These are phyloP conservation scores for Pseudorectes ferrugineus DNA, from an alignment of 2,113 vertebrate species.

Conservation along the genomic window DNA sequence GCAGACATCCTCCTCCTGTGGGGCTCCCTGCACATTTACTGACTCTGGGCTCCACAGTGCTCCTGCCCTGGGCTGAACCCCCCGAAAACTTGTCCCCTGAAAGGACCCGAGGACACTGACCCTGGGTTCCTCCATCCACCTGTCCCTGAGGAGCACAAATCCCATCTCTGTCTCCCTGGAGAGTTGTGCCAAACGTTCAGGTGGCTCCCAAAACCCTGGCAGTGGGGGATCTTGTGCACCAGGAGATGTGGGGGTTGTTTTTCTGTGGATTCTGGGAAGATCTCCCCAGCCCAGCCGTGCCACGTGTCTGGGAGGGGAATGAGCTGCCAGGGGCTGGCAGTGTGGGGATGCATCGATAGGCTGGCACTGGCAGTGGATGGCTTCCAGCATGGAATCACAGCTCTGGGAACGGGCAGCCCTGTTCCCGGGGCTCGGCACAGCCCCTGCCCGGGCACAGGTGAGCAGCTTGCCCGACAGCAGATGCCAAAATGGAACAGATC, in stretches of 20 bases:
- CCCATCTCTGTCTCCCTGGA: not conserved
- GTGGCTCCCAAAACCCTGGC: not conserved
- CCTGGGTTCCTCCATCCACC: not conserved
- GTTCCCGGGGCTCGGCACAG: not conserved
- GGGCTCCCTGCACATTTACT: not conserved
- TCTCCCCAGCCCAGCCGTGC: not conserved
- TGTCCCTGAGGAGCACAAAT: not conserved
- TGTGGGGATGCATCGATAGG: not conserved
- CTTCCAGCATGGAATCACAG: not conserved
- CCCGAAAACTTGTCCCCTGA: not conserved
- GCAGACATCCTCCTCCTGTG: not conserved
- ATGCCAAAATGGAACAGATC: not conserved
- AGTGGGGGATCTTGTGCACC: not conserved
- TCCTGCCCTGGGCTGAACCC: not conserved
- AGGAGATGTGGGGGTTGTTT: not conserved
- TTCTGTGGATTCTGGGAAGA: not conserved
- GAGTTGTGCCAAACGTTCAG: fast-evolving
- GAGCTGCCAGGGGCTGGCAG: not conserved
- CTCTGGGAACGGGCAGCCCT: not conserved
- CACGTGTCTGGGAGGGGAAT: not conserved
- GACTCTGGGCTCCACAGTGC: not conserved
- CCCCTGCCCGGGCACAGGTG: too few species aligned
- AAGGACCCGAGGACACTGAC: not conserved
- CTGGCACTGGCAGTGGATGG: not conserved
- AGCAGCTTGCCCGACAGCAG: not conserved